Evolutionary conservation across 2,113 vertebrate species (phyloP), one percentile per base, ranked within the genome.

Genomic region (Melanostigma gelatinosum): DNA sequence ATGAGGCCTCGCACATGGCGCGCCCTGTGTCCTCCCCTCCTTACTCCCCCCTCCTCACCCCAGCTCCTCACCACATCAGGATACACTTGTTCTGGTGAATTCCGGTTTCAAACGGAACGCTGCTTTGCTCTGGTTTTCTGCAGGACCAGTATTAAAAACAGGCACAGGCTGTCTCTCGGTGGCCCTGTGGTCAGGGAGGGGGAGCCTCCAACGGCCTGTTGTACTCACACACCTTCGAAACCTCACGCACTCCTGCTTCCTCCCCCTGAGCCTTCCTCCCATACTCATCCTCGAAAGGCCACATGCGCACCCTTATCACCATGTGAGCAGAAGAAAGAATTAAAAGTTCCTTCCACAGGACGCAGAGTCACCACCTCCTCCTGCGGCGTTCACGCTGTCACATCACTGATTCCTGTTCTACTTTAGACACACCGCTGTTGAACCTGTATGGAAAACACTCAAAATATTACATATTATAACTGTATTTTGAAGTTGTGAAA

Each of bases 41-140:
- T 80, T 87, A 87, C 81, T 67, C 79, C 75, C 87, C 77, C 82
- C 79, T 68, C 78, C 87, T 86, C 84, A 46, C 90, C 89, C 89
- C 88, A 88, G 85, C 90, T 93, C 93, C 82, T 95, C 92, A 95
- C 94, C 94, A 95, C 94, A 95, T 95, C 94, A 95, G 94, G 94
- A 95, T 95, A 95, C 94, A 95, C 92, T 94, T 93, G 92, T 94
- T 93, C 90, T 94, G 86, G 73, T 95, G 91, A 93, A 95, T 95
- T 95, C 94, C 94, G 94, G 94, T 95, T 90, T 95, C 94, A 94
- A 95, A 95, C 93, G 94, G 94, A 95, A 90, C 82, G 89, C 93
- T 93, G 90, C 86, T 86, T 92, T 89, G 77, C 92, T 93, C 87
- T 92, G 91, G 76, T 93, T 89, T 91, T 91, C 80, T 90, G 83